Percentiles rank a stretch among this genome's conserved stretches.
Conservation (phyloP, 1,140 invertebrate genomes). For the Sinonovacula constricta region DNA sequence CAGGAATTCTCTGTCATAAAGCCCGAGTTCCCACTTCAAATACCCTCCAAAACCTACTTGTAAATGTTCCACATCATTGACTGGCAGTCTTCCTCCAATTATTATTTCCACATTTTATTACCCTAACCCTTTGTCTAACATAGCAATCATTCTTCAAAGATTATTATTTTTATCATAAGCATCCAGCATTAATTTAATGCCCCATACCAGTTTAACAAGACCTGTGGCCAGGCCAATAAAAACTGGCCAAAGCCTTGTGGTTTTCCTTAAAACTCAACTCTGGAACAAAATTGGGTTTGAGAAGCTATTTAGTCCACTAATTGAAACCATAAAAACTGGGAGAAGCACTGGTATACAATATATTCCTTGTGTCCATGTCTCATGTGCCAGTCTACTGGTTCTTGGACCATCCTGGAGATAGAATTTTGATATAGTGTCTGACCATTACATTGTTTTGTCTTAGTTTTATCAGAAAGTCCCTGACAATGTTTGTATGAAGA, state of each 20-base stretch:
- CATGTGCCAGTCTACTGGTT: no score
- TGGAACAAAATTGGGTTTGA: constrained; percentile 17
- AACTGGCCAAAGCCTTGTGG: constrained; percentile 46
- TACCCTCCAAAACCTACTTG: background rate
- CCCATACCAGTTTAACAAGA: constrained; percentile 42
- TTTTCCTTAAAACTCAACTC: constrained; percentile 18
- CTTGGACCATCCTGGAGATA: no score
- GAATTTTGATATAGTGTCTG: no score
- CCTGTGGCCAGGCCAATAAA: constrained; percentile 22
- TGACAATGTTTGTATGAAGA: no score
- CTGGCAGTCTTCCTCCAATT: constrained; percentile 3
- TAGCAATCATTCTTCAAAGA: constrained; percentile 13
- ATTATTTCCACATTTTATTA: constrained; percentile 31
- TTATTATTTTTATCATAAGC: constrained; percentile 36
- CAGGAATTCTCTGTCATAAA: no score
- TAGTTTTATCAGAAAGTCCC: no score
- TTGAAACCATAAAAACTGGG: constrained; percentile 55
- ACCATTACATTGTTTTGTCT: no score
- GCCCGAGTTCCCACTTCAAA: no score
- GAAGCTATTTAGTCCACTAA: constrained; percentile 26
- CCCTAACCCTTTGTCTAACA: constrained; percentile 11
- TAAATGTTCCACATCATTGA: background rate
- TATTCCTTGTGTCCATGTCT: no score
- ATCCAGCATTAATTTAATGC: constrained; percentile 49
- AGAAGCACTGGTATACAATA: no score